Base-by-base conservation (phyloP, 2,113 vertebrate species). In the Agelaius phoeniceus region DNA sequence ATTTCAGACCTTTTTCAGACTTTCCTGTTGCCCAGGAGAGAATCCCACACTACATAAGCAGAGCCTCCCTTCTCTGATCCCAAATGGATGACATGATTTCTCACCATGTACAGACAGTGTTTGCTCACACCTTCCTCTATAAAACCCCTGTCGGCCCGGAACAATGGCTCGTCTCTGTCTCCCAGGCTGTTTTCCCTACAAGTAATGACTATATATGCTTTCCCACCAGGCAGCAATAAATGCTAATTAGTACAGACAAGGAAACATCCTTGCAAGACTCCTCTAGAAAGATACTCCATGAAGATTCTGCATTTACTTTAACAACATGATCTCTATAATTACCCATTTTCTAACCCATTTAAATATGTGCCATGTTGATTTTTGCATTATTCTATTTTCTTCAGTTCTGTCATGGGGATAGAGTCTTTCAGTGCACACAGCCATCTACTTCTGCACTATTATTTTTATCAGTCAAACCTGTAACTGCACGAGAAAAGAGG, bases 271-370 rank as follows among this genome's bases (percentile, higher is more conserved):
- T 87, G 91, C 86, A 92, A 94, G 80, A 61, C 84, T 92, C 73
- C 77, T 91, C 69, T 63, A 87, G 63, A 89, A 94, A 84, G 73
- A 81, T 27, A 68, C 52, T 94, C 86, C 48, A 37, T 9, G 54
- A 90, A 92, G 94, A 89, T 58, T 89, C 62, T 82, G 81, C 93
- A 71, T 93, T 93, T 90, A 90, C 84, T 74, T 84, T 88, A 94
- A 88, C 90, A 90, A 87, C 68, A 77, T 48, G 83, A 71, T 92
- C 83, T 51, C 89, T 65, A 13, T 79, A 95, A 95, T 93, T 85
- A 91, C 81, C 74, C 81, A 78, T 92, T 93, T 93, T 92, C 96
- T 94, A 96, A 94, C 84, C 77, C 49, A 87, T 91, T 96, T 91
- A 95, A 92, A 58, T 84, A 66, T 30, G 54, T 79, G 84, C 84